A percentile compares a stretch with the other conserved stretches of the same genome.
phyloP scores from a whole-genome alignment of 2,113 vertebrate genomes.

The Psilopsiagon aurifrons region DNA sequence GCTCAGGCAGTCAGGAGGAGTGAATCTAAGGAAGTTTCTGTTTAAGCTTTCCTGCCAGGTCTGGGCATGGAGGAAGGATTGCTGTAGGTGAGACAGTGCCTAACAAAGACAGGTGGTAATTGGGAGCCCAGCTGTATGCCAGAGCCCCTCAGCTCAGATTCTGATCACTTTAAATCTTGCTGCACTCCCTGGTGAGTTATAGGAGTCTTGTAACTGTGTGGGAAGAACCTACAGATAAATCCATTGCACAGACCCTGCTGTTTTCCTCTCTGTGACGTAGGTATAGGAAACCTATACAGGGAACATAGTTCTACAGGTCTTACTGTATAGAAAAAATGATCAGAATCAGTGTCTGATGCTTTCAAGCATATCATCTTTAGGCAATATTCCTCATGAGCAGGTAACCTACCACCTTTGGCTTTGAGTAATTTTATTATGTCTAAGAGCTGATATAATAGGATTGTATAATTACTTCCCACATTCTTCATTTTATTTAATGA shows the following conservation, averaged over 20 bases:
- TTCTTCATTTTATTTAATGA: conserved; percentile 10
- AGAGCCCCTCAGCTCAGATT: neutral
- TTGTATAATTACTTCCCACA: neutral
- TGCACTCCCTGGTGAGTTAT: neutral
- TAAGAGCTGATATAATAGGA: neutral
- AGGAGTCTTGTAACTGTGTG: neutral
- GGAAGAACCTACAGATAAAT: conserved; percentile 41
- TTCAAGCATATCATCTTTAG: neutral
- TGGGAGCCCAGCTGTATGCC: neutral
- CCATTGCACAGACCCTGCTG: neutral
- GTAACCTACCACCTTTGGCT: neutral
- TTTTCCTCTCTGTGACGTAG: neutral
- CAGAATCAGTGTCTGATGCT: neutral
- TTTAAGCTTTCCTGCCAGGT: neutral
- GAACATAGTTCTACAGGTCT: neutral
- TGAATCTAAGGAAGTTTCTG: neutral
- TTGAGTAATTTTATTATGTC: neutral
- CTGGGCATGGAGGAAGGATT: neutral
- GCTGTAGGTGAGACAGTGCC: neutral
- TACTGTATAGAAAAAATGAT: neutral
- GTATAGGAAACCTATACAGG: neutral
- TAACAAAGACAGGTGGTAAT: conserved; percentile 14
- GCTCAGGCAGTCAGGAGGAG: neutral
- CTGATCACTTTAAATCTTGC: neutral
- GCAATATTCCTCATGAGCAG: neutral